phyloP scores from a whole-genome alignment of 2,888 invertebrate species.

The Nomada hirtipes region DNA sequence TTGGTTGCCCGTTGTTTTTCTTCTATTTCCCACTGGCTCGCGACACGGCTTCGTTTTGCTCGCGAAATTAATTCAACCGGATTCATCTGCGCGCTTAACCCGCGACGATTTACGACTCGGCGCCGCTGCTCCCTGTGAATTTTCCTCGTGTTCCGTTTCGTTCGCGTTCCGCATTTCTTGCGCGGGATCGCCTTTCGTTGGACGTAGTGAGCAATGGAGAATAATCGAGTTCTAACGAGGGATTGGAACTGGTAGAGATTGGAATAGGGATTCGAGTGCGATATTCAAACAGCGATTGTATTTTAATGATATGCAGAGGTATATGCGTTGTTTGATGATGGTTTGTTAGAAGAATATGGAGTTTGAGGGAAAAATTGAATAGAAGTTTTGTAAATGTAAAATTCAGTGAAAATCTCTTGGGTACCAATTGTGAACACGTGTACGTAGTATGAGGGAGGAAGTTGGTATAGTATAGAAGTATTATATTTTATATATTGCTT shows the following conservation, averaged over 20 bases:
- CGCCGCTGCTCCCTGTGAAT: conserved; percentile 7
- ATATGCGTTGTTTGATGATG: background rate
- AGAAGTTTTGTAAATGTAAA: background rate
- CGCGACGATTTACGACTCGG: conserved; percentile 47
- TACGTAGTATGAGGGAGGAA: too few species aligned
- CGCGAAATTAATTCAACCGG: conserved; percentile 51
- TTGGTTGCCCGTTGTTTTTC: background rate
- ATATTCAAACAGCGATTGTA: background rate
- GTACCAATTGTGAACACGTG: too few species aligned
- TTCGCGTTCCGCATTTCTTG: background rate
- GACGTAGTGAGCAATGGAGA: background rate
- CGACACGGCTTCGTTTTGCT: conserved; percentile 24
- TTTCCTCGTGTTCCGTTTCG: conserved; percentile 7
- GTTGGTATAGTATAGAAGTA: too few species aligned
- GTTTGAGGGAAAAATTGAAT: background rate
- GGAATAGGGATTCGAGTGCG: background rate
- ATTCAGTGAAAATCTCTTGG: background rate
- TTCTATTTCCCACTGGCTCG: conserved; percentile 15
- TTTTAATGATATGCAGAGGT: background rate
- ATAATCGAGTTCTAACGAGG: conserved; percentile 9
- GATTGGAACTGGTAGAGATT: background rate
- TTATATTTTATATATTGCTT: too few species aligned
- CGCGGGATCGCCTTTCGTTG: background rate
- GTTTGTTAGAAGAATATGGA: background rate
- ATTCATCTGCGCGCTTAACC: conserved; percentile 53